Evolutionary conservation across 1,140 invertebrate species (phyloP).

Genomic region (Popillia japonica): DNA sequence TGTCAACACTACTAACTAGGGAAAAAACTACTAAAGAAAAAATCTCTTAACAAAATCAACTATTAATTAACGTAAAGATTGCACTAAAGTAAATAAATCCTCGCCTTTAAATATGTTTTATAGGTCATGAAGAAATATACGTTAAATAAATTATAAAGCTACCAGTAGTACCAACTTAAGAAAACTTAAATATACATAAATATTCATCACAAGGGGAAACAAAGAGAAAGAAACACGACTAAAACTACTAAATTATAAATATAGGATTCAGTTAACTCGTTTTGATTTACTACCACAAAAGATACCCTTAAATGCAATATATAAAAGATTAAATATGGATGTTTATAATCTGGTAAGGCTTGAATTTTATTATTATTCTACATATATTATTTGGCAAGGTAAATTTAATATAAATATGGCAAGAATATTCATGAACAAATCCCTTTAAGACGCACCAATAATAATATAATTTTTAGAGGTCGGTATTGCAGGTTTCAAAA

Average conservation of each 20-base stretch:
- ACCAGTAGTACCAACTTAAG: not conserved
- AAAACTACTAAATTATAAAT: not conserved
- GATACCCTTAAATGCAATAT: too few species aligned
- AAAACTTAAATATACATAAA: not conserved
- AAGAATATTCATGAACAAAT: too few species aligned
- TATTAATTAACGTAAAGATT: not conserved
- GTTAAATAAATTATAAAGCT: not conserved
- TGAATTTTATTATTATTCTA: too few species aligned
- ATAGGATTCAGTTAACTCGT: not conserved
- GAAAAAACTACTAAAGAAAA: not conserved
- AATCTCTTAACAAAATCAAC: not conserved
- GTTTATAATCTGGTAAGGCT: too few species aligned
- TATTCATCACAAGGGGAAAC: not conserved
- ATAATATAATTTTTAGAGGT: too few species aligned
- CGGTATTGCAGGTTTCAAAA: too few species aligned
- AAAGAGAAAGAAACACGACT: not conserved
- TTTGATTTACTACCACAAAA: not conserved
- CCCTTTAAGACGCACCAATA: too few species aligned
- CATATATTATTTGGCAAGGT: too few species aligned
- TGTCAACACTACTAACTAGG: not conserved
- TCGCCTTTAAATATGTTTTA: not conserved
- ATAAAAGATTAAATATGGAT: too few species aligned
- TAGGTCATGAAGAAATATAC: not conserved
- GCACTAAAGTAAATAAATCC: not conserved
- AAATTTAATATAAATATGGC: too few species aligned